A percentile compares a stretch with the other conserved stretches of the same genome.
Evolutionary conservation across 2,797 vertebrate genomes (phyloP).

Genomic region (Oryzias sinensis): DNA sequence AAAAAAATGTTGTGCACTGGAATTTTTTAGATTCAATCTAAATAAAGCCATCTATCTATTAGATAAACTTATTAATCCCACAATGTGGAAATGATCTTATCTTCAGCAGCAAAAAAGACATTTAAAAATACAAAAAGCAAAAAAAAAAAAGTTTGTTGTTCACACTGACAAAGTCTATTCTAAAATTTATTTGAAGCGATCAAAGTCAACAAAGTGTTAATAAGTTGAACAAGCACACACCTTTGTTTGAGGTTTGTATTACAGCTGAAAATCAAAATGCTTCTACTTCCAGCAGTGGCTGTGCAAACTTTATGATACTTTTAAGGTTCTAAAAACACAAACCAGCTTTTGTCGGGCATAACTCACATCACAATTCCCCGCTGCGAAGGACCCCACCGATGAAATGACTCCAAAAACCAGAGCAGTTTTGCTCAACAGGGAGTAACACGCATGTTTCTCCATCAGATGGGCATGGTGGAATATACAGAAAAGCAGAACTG

Average conservation of each 20-base stretch:
- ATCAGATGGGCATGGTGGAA: conserved; percentile 80
- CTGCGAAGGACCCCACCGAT: conserved; percentile 68
- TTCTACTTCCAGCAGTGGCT: not conserved
- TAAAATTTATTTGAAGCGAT: not conserved
- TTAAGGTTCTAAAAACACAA: too few relatives aligned
- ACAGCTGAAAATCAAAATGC: conserved; percentile 18
- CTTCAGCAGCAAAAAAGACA: too few relatives aligned
- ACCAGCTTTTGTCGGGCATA: not conserved
- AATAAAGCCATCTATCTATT: too few relatives aligned
- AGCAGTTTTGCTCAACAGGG: conserved; percentile 66
- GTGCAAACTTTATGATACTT: too few relatives aligned
- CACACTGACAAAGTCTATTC: not conserved
- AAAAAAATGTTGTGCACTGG: too few relatives aligned
- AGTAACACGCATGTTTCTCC: conserved; percentile 60
- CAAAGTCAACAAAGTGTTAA: conserved; percentile 2
- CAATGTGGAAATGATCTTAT: too few relatives aligned
- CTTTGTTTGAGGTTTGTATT: conserved; percentile 41
- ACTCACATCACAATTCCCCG: conserved; percentile 83
- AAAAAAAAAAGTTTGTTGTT: not conserved
- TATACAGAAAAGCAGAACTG: conserved; percentile 77
- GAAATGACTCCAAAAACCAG: conserved; percentile 69
- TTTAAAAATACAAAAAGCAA: too few relatives aligned
- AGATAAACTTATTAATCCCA: too few relatives aligned
- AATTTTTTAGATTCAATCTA: too few relatives aligned
- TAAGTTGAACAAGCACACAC: conserved; percentile 27